These are phyloP conservation scores for Cyaniris semiargus DNA, from an alignment of 2,888 invertebrate genomes.

Conservation along the genomic window DNA sequence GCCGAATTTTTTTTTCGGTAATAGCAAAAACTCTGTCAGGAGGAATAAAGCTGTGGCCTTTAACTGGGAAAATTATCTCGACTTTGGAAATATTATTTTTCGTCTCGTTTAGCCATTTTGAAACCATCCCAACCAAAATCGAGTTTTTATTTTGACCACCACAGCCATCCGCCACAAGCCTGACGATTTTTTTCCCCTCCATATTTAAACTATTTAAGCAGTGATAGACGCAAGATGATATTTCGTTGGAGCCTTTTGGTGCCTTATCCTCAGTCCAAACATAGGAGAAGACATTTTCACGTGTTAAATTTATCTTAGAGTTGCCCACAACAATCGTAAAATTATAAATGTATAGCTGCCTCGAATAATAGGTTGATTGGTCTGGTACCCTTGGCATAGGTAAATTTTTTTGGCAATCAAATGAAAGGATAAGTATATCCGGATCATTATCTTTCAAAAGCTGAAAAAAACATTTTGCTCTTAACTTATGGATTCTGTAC, in stretches of 20 bases:
- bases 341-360: conserved; percentile 40
- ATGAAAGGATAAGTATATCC: too few relatives aligned
- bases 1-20: conserved; percentile 40
- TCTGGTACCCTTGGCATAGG: conserved; percentile 18
- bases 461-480: too few relatives aligned
- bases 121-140: conserved; percentile 43
- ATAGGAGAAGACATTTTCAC: conserved; percentile 33
- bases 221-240: conserved; percentile 44
- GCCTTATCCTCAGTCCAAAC: conserved; percentile 43
- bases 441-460: too few relatives aligned
- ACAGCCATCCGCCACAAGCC: conserved; percentile 44
- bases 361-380: conserved; percentile 37
- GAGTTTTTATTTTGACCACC: conserved; percentile 46
- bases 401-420: too few relatives aligned
- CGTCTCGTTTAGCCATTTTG: conserved; percentile 41
- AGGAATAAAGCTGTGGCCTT: conserved; percentile 40
- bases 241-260: conserved; percentile 34
- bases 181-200: conserved; percentile 39
- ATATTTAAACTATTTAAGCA: conserved; percentile 44
- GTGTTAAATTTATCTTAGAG: conserved; percentile 29
- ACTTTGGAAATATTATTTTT: conserved; percentile 34
- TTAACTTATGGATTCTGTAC: too few relatives aligned
- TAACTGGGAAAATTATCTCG: conserved; percentile 39
- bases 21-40: conserved; percentile 38
- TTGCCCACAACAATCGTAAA: conserved; percentile 43